These are phyloP conservation scores for Geococcyx californianus DNA, from an alignment of 2,113 vertebrate genomes.

Conservation along the genomic window DNA sequence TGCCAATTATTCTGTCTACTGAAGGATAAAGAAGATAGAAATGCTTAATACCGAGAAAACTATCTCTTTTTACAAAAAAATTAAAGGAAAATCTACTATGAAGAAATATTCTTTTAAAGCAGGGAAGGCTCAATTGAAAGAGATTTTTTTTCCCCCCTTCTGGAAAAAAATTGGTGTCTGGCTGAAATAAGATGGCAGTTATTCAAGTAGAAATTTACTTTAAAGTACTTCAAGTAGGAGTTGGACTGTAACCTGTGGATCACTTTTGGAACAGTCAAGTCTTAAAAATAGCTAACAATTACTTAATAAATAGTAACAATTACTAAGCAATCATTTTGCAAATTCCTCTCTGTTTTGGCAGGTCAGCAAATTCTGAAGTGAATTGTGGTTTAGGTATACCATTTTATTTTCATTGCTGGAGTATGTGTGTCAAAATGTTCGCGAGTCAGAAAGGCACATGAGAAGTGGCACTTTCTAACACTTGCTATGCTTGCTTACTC, in stretches of 20 bases:
- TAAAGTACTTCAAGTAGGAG: not conserved
- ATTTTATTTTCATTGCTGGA: not conserved
- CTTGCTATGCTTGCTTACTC: not conserved
- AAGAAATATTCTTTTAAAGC: not conserved
- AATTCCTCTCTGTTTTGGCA: not conserved
- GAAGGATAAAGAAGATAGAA: not conserved
- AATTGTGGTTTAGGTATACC: not conserved
- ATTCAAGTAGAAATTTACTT: not conserved
- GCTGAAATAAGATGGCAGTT: not conserved
- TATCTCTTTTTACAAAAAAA: not conserved
- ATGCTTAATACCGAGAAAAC: not conserved
- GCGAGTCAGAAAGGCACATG: too few relatives aligned
- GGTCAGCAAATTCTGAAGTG: not conserved
- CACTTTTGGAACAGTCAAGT: not conserved
- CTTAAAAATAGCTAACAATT: not conserved
- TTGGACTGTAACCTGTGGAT: not conserved
- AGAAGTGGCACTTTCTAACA: not conserved
- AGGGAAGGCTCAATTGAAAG: not conserved
- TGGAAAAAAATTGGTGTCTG: not conserved
- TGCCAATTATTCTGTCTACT: conserved; percentile 34
- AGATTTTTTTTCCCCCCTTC: not conserved
- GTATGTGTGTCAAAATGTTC: not conserved
- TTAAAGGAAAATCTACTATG: not conserved
- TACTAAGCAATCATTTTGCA: not conserved
- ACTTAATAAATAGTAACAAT: not conserved